phyloP scores from a whole-genome alignment of 1,140 invertebrate species.

The Drosophila sturtevanti region DNA sequence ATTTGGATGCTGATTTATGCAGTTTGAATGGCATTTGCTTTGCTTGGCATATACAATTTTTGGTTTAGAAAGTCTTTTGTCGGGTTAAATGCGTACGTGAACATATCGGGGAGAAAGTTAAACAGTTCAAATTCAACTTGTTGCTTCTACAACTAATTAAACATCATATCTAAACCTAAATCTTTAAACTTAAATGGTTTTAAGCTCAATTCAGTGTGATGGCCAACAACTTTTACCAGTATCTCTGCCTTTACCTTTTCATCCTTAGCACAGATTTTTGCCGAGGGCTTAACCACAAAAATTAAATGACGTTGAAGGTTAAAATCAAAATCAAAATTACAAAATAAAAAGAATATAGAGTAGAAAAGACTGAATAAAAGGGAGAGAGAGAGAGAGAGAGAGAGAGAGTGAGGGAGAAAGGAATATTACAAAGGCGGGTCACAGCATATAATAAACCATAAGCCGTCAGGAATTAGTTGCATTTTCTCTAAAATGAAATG shows the following conservation, averaged over 20 bases:
- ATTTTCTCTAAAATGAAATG: slow-evolving; percentile 73
- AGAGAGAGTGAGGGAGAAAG: neutral
- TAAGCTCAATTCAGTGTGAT: slow-evolving; percentile 23
- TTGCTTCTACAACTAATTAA: slow-evolving; percentile 53
- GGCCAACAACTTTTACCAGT: slow-evolving; percentile 26
- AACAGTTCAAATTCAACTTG: slow-evolving; percentile 19
- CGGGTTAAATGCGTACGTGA: neutral
- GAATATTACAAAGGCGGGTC: neutral
- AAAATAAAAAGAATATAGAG: slow-evolving; percentile 55
- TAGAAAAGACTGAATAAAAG: too few species aligned
- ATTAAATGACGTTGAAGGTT: slow-evolving; percentile 77
- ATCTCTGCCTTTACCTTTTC: slow-evolving; percentile 13
- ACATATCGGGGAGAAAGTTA: neutral
- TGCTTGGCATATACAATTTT: slow-evolving; percentile 1
- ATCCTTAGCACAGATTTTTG: slow-evolving; percentile 46
- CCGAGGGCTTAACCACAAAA: slow-evolving; percentile 55
- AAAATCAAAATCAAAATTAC: slow-evolving; percentile 63
- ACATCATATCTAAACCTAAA: slow-evolving; percentile 10
- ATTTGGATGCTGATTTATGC: slow-evolving; percentile 81
- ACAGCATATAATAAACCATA: slow-evolving; percentile 68
- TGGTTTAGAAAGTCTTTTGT: slow-evolving; percentile 15
- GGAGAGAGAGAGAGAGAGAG: slow-evolving; percentile 13
- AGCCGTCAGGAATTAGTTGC: slow-evolving; percentile 79
- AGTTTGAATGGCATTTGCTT: slow-evolving; percentile 58
- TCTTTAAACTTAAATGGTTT: slow-evolving; percentile 23